A percentile compares a stretch with the other conserved stretches of the same genome.
Evolutionary conservation across 2,888 invertebrate genomes (phyloP).

Genomic region (Magallana nippona): DNA sequence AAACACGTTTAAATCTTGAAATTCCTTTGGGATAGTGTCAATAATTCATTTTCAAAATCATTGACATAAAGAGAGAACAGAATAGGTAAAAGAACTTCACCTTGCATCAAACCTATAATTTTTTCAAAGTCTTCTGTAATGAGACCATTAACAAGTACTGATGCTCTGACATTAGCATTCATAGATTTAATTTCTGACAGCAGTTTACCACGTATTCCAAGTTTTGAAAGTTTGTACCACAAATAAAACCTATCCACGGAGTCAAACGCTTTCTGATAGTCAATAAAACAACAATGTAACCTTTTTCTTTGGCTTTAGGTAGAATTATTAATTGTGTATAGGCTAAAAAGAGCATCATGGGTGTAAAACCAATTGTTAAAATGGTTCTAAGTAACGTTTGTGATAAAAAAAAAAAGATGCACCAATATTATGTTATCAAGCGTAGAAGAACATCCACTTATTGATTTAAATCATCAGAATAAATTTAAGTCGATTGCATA

Average conservation of each 20-base stretch:
- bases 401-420: too few relatives aligned
- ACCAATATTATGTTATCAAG: too few relatives aligned
- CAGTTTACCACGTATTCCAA: constrained; percentile 25
- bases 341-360: too few relatives aligned
- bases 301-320: not conserved
- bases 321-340: too few relatives aligned
- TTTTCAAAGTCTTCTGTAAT: not conserved
- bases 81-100: constrained; percentile 4
- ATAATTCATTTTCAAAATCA: too few relatives aligned
- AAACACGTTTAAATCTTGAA: not conserved
- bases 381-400: too few relatives aligned
- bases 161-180: constrained; percentile 18
- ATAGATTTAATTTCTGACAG: not conserved
- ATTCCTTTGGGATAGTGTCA: not conserved
- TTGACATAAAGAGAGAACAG: not conserved
- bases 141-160: not conserved
- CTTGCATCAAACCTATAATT: not conserved
- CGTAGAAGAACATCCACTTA: too few relatives aligned
- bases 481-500: too few relatives aligned
- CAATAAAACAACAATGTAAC: constrained; percentile 28
- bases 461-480: too few relatives aligned
- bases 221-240: constrained; percentile 1
- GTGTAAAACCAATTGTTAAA: too few relatives aligned
- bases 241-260: constrained; percentile 3
- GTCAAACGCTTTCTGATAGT: constrained; percentile 23